Percentiles rank a stretch among this genome's conserved stretches.
phyloP scores from a whole-genome alignment of 1,140 invertebrate species.

The Heterodera carotae region DNA sequence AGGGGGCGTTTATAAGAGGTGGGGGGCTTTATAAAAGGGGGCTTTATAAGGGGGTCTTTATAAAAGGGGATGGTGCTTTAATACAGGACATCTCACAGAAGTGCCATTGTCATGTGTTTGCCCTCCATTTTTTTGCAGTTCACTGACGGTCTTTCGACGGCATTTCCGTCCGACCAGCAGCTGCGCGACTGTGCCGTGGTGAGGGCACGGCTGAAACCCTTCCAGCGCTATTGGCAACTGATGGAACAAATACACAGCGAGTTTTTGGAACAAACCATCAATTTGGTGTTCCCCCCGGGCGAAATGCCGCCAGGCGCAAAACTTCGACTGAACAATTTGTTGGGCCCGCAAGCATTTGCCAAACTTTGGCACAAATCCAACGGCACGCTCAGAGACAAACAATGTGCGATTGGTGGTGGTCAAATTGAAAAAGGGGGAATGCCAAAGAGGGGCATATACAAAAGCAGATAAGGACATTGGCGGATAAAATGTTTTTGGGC shows the following conservation, averaged over 20 bases:
- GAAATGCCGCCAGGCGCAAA: neutral
- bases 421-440: too few relatives aligned
- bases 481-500: too few relatives aligned
- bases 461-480: too few relatives aligned
- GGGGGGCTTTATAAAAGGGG: too few relatives aligned
- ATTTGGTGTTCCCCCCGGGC: neutral
- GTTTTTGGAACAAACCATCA: neutral
- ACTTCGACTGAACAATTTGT: neutral
- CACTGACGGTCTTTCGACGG: neutral
- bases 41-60: too few relatives aligned
- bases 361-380: neutral
- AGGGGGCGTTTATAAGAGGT: too few relatives aligned
- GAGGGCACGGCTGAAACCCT: neutral
- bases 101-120: too few relatives aligned
- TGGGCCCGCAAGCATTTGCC: neutral
- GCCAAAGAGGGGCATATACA: too few relatives aligned
- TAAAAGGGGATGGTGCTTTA: too few relatives aligned
- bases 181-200: neutral
- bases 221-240: neutral
- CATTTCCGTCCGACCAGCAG: neutral
- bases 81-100: too few relatives aligned
- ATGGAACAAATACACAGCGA: neutral
- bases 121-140: neutral
- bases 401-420: too few relatives aligned
- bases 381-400: neutral